These are phyloP conservation scores for Aethina tumida DNA, from an alignment of 1,140 invertebrate genomes.

Conservation along the genomic window DNA sequence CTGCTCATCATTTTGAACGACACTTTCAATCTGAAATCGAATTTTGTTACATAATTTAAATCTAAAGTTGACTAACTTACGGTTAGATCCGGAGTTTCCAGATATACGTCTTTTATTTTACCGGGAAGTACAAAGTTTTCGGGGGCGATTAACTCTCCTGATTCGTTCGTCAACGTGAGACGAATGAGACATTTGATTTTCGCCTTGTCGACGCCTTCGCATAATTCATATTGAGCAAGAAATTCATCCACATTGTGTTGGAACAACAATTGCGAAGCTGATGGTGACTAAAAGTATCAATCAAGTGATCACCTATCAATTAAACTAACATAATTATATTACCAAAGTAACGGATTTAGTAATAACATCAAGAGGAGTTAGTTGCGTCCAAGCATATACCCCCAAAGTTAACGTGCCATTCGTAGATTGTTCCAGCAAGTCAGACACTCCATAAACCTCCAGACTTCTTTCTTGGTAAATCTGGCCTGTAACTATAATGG, in stretches of 20 bases:
- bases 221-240: not conserved
- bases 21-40: slow-evolving; percentile 4
- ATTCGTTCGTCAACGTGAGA: not conserved
- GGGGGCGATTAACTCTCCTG: not conserved
- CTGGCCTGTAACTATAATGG: slow-evolving; percentile 31
- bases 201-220: not conserved
- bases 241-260: not conserved
- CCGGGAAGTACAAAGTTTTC: slow-evolving; percentile 4
- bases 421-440: slow-evolving; percentile 9
- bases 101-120: not conserved
- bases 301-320: too few species aligned
- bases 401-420: slow-evolving; percentile 1
- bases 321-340: too few species aligned
- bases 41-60: not conserved
- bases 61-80: slow-evolving; percentile 1
- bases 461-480: slow-evolving; percentile 11
- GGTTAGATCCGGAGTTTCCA: not conserved
- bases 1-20: not conserved
- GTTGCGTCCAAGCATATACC: slow-evolving; percentile 12
- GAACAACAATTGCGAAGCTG: not conserved
- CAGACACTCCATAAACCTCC: slow-evolving; percentile 20
- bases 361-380: slow-evolving; percentile 4
- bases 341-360: too few species aligned
- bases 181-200: slow-evolving; percentile 1
- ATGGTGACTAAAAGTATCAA: too few species aligned